phyloP scores from a whole-genome alignment of 2,797 vertebrate species.

The Odontamblyopus lacepedii region DNA sequence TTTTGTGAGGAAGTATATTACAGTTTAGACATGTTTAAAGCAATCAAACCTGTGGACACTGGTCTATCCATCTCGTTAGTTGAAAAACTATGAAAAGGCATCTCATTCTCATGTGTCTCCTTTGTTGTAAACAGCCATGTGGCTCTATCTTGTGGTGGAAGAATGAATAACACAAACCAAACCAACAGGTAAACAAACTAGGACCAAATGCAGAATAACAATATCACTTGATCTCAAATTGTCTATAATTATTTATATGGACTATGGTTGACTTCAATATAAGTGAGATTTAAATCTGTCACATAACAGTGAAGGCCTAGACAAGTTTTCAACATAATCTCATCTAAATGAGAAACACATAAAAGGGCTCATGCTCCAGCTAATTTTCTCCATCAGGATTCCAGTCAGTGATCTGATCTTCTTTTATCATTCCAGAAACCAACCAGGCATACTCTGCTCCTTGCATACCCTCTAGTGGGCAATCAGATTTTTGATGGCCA shows the following conservation, averaged over 20 bases:
- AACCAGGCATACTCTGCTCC: slow-evolving; percentile 35
- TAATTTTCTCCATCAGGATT: slow-evolving; percentile 71
- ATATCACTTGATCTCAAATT: not conserved
- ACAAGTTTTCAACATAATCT: slow-evolving; percentile 66
- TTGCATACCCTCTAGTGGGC: slow-evolving; percentile 22
- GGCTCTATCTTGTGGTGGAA: slow-evolving; percentile 71
- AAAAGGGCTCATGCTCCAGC: slow-evolving; percentile 61
- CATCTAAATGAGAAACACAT: slow-evolving; percentile 75
- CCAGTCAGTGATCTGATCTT: slow-evolving; percentile 69
- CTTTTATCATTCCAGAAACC: slow-evolving; percentile 69
- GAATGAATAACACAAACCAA: slow-evolving; percentile 9
- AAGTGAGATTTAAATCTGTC: slow-evolving; percentile 65
- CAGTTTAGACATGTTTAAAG: not conserved
- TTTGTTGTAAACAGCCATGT: slow-evolving; percentile 18
- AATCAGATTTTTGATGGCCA: not conserved
- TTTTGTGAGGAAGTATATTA: not conserved
- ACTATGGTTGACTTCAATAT: slow-evolving; percentile 56
- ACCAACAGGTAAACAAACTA: not conserved
- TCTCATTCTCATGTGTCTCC: not conserved
- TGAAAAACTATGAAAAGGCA: not conserved
- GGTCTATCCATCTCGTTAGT: not conserved
- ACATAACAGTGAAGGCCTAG: slow-evolving; percentile 60
- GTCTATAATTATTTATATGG: not conserved
- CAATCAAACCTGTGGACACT: not conserved
- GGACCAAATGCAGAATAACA: not conserved